Evolutionary conservation across 2,888 invertebrate genomes (phyloP).

Genomic region (Leptinotarsa haldemani): DNA sequence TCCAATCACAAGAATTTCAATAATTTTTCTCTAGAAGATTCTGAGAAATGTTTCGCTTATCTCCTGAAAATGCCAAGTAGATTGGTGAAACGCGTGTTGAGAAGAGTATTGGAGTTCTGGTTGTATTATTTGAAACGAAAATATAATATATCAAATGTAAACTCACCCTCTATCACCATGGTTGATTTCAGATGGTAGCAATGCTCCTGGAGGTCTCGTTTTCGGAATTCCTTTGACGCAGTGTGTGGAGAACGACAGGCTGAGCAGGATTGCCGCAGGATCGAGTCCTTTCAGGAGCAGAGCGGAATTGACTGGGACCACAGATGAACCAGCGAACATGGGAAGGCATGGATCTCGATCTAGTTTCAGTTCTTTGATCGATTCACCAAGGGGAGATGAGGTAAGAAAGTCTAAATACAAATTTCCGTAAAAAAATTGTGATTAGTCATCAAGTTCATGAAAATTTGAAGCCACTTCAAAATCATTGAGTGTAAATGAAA

Average conservation of each 20-base stretch:
- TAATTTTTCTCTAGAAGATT: too few relatives aligned
- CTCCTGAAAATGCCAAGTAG: too few relatives aligned
- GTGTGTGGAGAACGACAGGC: conserved; percentile 84
- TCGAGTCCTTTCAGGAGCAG: conserved; percentile 55
- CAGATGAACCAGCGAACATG: conserved; percentile 63
- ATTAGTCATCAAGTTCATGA: too few relatives aligned
- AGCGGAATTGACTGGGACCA: conserved; percentile 54
- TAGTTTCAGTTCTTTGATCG: conserved; percentile 79
- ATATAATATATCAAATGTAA: too few relatives aligned
- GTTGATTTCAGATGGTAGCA: conserved; percentile 50
- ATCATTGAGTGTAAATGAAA: too few relatives aligned
- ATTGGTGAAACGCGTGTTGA: too few relatives aligned
- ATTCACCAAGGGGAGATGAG: conserved; percentile 69
- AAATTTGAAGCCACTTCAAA: too few relatives aligned
- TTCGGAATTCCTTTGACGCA: conserved; percentile 88
- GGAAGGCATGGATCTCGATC: conserved; percentile 71
- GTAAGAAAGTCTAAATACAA: conserved; percentile 59
- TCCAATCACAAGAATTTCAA: too few relatives aligned
- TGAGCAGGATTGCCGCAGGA: conserved; percentile 65
- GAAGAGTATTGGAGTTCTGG: too few relatives aligned
- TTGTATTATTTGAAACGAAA: not conserved
- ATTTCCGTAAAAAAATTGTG: too few relatives aligned
- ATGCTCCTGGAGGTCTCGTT: conserved; percentile 72
- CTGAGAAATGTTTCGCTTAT: too few relatives aligned
- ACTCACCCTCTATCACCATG: too few relatives aligned